Conservation (phyloP, 2,797 vertebrate species). For the Bovichtus diacanthus region DNA sequence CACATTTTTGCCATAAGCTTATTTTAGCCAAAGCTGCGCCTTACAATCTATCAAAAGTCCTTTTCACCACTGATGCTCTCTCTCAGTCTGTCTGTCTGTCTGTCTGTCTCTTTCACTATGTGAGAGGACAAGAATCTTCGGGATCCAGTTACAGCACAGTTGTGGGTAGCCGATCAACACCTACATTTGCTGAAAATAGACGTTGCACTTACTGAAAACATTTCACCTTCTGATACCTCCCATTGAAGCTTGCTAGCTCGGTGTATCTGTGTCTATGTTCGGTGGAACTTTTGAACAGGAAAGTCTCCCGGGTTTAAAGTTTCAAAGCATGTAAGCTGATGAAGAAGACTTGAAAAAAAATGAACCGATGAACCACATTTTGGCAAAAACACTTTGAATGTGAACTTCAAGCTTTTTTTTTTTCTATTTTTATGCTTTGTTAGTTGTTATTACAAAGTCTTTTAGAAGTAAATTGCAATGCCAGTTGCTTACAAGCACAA, state of each 20-base stretch:
- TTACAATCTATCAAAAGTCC: slow-evolving; percentile 72
- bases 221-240: slow-evolving; percentile 61
- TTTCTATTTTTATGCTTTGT: slow-evolving; percentile 35
- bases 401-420: slow-evolving; percentile 49
- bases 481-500: slow-evolving; percentile 58
- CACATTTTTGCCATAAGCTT: slow-evolving; percentile 62
- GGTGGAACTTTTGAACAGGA: slow-evolving; percentile 30
- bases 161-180: slow-evolving; percentile 37
- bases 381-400: slow-evolving; percentile 63
- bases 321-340: slow-evolving; percentile 29
- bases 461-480: slow-evolving; percentile 40
- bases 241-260: slow-evolving; percentile 57
- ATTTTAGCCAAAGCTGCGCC: slow-evolving; percentile 77
- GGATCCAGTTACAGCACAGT: slow-evolving; percentile 50
- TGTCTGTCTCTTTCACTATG: slow-evolving; percentile 51
- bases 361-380: slow-evolving; percentile 42
- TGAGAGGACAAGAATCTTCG: slow-evolving; percentile 47
- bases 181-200: slow-evolving; percentile 59
- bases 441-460: slow-evolving; percentile 35
- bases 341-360: slow-evolving; percentile 63
- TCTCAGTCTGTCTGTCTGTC: slow-evolving; percentile 11
- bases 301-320: slow-evolving; percentile 19
- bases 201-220: slow-evolving; percentile 61
- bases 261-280: slow-evolving; percentile 38
- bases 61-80: slow-evolving; percentile 25